These are phyloP conservation scores for Apeltes quadracus DNA, from an alignment of 2,113 vertebrate species.

Conservation along the genomic window DNA sequence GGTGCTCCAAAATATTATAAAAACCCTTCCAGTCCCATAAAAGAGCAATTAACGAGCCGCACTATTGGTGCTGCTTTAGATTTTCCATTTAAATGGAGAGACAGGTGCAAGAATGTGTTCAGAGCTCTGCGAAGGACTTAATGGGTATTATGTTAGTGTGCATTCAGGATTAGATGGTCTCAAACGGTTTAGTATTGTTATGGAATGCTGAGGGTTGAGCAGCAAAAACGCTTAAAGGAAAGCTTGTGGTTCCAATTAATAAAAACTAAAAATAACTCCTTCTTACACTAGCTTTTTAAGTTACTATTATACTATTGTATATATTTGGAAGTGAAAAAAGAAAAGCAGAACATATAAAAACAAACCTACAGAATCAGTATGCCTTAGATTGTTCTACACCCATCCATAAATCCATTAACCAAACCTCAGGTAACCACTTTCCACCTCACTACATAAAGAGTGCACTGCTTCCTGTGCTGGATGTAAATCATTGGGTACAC, in stretches of 20 bases:
- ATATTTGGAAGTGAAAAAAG: background rate
- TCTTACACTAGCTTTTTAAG: background rate
- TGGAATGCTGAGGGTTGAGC: background rate
- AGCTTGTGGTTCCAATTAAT: background rate
- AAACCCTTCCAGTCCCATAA: conserved; percentile 45
- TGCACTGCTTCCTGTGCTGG: background rate
- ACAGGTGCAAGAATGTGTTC: conserved; percentile 53
- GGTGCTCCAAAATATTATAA: conserved; percentile 25
- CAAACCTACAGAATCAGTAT: background rate
- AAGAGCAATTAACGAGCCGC: conserved; percentile 51
- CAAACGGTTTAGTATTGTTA: background rate
- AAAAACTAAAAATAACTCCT: background rate
- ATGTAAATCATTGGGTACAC: background rate
- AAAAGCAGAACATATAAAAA: background rate
- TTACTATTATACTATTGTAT: background rate
- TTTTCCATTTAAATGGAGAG: conserved; percentile 73
- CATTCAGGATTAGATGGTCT: background rate
- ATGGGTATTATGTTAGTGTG: background rate
- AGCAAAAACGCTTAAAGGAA: background rate
- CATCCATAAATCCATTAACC: background rate
- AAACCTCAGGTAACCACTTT: background rate
- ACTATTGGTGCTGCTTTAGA: conserved; percentile 42
- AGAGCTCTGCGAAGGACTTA: conserved; percentile 35
- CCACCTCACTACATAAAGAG: background rate
- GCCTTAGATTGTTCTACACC: background rate